These are phyloP conservation scores for Pachyuromys duprasi DNA, from an alignment of 2,797 vertebrate genomes.

Conservation along the genomic window DNA sequence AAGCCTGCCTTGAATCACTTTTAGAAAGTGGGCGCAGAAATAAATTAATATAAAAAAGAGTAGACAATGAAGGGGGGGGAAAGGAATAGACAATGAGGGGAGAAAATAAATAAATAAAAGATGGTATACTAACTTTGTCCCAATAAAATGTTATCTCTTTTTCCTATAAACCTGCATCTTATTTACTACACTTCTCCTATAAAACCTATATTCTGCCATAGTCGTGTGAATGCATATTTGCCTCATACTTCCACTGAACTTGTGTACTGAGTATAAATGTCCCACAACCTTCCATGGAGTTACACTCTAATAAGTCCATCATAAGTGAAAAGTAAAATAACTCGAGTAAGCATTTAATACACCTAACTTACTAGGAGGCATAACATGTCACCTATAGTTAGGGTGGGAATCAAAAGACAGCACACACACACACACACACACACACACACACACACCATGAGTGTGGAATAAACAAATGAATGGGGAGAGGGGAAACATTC, in stretches of 20 bases:
- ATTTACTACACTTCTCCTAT: constrained; percentile 12
- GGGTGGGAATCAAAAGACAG: neutral
- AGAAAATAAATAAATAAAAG: constrained; percentile 29
- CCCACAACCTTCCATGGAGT: neutral
- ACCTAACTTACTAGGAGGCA: neutral
- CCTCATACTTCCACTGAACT: constrained; percentile 34
- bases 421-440: neutral
- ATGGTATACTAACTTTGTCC: constrained; percentile 13
- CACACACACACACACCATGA: neutral
- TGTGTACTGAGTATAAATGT: neutral
- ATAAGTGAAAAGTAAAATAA: neutral
- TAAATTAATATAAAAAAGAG: constrained; percentile 27
- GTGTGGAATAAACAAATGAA: constrained; percentile 40
- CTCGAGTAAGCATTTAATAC: neutral
- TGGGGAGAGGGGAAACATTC: neutral
- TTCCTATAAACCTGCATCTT: neutral
- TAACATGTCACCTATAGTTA: neutral
- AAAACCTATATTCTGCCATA: constrained; percentile 45
- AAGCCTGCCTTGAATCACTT: constrained; percentile 39
- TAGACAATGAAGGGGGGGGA: neutral
- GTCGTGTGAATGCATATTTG: neutral
- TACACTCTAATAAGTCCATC: neutral
- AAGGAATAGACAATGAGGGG: neutral
- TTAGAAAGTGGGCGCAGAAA: constrained; percentile 42
- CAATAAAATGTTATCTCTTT: constrained; percentile 38